Conservation (phyloP, 1,140 invertebrate genomes). For the Calycopis cecrops region DNA sequence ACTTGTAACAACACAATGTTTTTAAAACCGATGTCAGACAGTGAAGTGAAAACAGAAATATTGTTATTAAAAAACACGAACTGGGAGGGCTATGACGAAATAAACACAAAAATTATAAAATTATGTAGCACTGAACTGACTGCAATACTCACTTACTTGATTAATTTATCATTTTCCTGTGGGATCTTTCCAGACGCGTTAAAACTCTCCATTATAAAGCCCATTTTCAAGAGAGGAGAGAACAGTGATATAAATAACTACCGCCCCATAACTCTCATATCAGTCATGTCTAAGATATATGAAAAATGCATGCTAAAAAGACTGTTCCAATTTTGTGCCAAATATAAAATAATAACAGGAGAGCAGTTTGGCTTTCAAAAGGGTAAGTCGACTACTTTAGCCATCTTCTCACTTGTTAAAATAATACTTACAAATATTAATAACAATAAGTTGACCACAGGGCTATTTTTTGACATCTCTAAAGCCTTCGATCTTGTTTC, state of each 20-base stretch:
- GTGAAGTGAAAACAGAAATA: neutral
- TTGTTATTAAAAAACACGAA: neutral
- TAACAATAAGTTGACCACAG: no score
- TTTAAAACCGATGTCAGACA: no score
- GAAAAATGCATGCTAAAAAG: no score
- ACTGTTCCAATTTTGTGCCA: no score
- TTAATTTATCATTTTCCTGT: neutral
- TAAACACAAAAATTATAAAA: neutral
- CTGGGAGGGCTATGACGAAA: neutral
- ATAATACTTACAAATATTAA: no score
- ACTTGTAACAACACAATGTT: no score
- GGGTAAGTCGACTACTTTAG: no score
- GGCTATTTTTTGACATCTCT: no score
- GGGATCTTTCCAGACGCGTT: neutral
- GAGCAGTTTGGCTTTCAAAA: no score
- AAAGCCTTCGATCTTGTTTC: neutral
- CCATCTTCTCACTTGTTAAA: no score
- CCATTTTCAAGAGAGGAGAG: neutral
- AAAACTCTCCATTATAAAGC: neutral
- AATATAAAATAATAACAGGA: no score
- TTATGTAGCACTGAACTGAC: neutral
- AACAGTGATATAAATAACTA: neutral
- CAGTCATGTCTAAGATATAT: neutral
- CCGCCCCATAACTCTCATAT: neutral
- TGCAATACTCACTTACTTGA: neutral